Conservation (phyloP, 2,113 vertebrate species). For the Solea solea region DNA sequence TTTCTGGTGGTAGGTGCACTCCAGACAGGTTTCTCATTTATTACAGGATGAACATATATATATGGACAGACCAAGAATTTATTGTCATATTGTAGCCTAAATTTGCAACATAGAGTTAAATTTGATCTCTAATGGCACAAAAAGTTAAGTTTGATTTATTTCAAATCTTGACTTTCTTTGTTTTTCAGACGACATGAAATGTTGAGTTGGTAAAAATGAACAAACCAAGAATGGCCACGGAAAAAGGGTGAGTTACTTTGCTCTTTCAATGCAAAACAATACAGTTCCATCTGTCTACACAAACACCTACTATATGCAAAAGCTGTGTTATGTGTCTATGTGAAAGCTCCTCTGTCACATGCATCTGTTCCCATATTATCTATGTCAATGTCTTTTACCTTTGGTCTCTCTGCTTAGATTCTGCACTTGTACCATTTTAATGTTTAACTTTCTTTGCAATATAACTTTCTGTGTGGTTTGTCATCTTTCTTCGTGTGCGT, state of each 20-base stretch:
- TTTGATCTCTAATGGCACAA: too few species aligned
- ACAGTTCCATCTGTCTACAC: slow-evolving; percentile 8
- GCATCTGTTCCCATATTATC: slow-evolving; percentile 16
- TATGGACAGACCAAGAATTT: too few species aligned
- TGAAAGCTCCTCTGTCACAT: slow-evolving; percentile 27
- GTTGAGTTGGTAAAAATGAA: slow-evolving; percentile 87
- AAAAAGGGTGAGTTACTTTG: slow-evolving; percentile 88
- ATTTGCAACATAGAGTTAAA: too few species aligned
- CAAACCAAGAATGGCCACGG: slow-evolving; percentile 90
- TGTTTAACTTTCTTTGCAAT: slow-evolving; percentile 4
- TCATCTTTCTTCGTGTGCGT: not conserved
- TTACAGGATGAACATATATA: too few species aligned
- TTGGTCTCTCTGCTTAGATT: not conserved
- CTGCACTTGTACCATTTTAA: slow-evolving; percentile 1
- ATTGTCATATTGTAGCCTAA: too few species aligned
- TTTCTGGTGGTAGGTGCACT: too few species aligned
- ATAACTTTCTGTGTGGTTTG: not conserved
- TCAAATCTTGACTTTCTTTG: slow-evolving; percentile 28
- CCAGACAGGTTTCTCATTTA: too few species aligned
- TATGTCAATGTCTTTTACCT: not conserved
- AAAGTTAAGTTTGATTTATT: not conserved
- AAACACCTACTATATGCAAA: not conserved
- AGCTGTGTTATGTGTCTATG: not conserved
- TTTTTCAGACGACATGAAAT: slow-evolving; percentile 82
- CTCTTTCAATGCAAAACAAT: slow-evolving; percentile 13